phyloP scores from a whole-genome alignment of 2,888 invertebrate genomes.

The Ophonus ardosiacus region DNA sequence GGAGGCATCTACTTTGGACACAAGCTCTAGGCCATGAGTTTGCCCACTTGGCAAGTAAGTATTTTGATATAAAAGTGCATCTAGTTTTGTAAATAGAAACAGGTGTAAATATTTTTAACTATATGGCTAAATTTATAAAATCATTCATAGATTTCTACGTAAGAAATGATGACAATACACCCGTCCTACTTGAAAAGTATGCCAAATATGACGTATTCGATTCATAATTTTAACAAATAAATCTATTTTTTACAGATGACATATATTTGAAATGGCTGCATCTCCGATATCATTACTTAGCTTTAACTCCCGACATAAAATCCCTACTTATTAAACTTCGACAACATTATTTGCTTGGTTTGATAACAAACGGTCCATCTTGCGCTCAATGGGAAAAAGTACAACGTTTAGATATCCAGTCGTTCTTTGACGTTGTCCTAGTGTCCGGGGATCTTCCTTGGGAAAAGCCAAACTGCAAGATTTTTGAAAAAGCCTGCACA shows the following conservation, averaged over 20 bases:
- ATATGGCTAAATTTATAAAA: slow-evolving; percentile 23
- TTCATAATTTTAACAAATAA: background rate
- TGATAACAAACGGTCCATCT: slow-evolving; percentile 93
- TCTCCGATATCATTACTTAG: slow-evolving; percentile 87
- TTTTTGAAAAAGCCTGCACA: slow-evolving; percentile 89
- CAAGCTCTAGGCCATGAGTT: slow-evolving; percentile 86
- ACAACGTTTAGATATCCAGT: slow-evolving; percentile 82
- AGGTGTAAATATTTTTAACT: slow-evolving; percentile 14
- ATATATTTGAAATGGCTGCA: slow-evolving; percentile 88
- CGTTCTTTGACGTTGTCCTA: slow-evolving; percentile 87
- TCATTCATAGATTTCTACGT: slow-evolving; percentile 6
- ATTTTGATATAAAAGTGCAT: background rate
- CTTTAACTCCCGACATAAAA: slow-evolving; percentile 83
- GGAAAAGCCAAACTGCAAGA: slow-evolving; percentile 91
- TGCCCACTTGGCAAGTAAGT: slow-evolving; percentile 82
- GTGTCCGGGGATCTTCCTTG: slow-evolving; percentile 91
- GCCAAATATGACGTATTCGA: background rate
- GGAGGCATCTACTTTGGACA: slow-evolving; percentile 88
- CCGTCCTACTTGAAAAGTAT: background rate
- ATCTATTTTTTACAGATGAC: slow-evolving; percentile 77
- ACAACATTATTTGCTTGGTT: slow-evolving; percentile 85
- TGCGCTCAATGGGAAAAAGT: slow-evolving; percentile 94
- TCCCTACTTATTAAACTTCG: slow-evolving; percentile 84
- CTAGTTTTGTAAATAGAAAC: background rate
- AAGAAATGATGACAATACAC: background rate